Evolutionary conservation across 2,113 vertebrate genomes (phyloP).

Genomic region (Paradoxurus hermaphroditus): DNA sequence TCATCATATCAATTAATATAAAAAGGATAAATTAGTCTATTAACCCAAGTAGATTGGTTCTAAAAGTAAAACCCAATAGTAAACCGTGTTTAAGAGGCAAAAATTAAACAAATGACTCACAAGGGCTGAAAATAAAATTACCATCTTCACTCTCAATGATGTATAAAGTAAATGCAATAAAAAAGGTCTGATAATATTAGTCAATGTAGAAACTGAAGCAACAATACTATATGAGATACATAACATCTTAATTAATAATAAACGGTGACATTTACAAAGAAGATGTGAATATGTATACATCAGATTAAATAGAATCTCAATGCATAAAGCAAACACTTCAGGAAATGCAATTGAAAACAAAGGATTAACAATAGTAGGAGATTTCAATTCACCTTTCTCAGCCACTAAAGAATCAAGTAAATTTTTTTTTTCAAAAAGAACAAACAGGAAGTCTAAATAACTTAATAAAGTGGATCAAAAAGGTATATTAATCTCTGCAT

Average conservation of each 20-base stretch:
- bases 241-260: not conserved
- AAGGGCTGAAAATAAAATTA: not conserved
- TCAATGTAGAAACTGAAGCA: not conserved
- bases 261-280: not conserved
- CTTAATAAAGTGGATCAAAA: not conserved
- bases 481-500: not conserved
- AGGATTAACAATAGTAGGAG: not conserved
- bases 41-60: not conserved
- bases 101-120: not conserved
- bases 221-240: not conserved
- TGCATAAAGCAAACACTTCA: not conserved
- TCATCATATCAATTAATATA: not conserved
- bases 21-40: not conserved
- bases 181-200: not conserved
- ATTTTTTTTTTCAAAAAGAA: not conserved
- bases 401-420: not conserved
- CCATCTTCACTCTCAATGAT: not conserved
- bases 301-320: not conserved
- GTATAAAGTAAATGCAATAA: not conserved
- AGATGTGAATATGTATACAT: not conserved
- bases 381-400: not conserved
- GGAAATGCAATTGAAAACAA: not conserved
- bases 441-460: not conserved
- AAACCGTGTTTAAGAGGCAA: not conserved
- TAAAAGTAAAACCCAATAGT: not conserved